Conservation (phyloP, 1,140 invertebrate genomes). For the Helicoverpa armigera region DNA sequence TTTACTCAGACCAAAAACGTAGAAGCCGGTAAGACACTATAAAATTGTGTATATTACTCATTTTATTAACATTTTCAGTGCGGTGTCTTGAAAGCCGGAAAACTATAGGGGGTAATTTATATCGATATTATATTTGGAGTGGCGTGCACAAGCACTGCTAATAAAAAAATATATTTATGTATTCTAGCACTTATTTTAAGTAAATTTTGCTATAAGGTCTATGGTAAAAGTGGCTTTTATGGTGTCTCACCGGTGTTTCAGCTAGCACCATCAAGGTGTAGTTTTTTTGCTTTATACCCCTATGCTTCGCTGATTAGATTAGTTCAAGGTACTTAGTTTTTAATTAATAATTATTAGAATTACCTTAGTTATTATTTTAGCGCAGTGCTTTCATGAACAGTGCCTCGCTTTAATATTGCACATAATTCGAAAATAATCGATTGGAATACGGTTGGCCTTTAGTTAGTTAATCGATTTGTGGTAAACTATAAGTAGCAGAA, state of each 20-base stretch:
- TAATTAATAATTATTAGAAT: neutral
- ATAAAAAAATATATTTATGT: neutral
- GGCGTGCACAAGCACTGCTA: neutral
- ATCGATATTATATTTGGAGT: neutral
- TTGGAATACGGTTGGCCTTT: too few species aligned
- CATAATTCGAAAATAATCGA: neutral
- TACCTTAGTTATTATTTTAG: neutral
- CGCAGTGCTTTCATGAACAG: neutral
- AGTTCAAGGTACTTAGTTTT: neutral
- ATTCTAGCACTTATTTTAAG: neutral
- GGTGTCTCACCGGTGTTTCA: constrained; percentile 26
- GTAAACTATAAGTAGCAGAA: too few species aligned
- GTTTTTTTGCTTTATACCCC: constrained; percentile 36
- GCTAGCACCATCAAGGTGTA: constrained; percentile 42
- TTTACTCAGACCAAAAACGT: neutral
- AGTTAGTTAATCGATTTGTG: too few species aligned
- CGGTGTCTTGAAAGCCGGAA: constrained; percentile 26
- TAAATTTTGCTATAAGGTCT: neutral
- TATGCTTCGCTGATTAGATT: constrained; percentile 19
- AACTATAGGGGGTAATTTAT: constrained; percentile 15
- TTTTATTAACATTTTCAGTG: neutral
- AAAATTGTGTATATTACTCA: neutral
- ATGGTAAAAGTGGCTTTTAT: constrained; percentile 12
- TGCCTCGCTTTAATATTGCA: constrained; percentile 11
- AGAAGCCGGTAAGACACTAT: neutral